Evolutionary conservation across 2,113 vertebrate species (phyloP).

Genomic region (Struthidea cinerea): DNA sequence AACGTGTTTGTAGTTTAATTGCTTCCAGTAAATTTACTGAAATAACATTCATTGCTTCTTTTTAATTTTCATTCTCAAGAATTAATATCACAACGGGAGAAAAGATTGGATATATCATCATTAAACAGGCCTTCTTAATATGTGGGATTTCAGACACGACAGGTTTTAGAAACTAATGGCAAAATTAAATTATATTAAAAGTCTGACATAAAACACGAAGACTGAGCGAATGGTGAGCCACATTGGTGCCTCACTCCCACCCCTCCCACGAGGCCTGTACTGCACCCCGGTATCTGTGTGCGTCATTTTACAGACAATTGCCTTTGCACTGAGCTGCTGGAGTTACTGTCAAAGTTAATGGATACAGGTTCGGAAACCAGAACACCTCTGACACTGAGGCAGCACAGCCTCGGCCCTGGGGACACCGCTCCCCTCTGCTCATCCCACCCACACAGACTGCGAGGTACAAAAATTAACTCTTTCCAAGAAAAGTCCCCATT

Average conservation of each 20-base stretch:
- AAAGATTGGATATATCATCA: not conserved
- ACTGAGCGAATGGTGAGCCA: not conserved
- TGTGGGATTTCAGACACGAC: conserved; percentile 10
- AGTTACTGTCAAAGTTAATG: not conserved
- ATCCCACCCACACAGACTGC: accelerated
- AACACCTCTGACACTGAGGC: not conserved
- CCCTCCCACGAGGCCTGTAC: not conserved
- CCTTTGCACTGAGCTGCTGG: not conserved
- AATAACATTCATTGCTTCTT: not conserved
- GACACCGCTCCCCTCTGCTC: accelerated
- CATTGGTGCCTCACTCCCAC: not conserved
- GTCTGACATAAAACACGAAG: not conserved
- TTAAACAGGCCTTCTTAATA: not conserved
- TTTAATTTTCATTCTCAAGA: conserved; percentile 2
- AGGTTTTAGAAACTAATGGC: conserved; percentile 40
- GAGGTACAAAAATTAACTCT: not conserved
- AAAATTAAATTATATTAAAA: conserved; percentile 55
- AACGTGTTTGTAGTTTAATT: conserved; percentile 19
- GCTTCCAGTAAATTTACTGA: conserved; percentile 23
- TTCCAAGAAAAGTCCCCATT: accelerated
- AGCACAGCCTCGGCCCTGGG: accelerated
- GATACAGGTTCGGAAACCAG: not conserved
- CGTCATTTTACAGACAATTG: not conserved
- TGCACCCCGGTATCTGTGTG: not conserved
- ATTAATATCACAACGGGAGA: conserved; percentile 15